Conservation (phyloP, 2,113 vertebrate genomes). For the Stomatorhinus ivindoensis region DNA sequence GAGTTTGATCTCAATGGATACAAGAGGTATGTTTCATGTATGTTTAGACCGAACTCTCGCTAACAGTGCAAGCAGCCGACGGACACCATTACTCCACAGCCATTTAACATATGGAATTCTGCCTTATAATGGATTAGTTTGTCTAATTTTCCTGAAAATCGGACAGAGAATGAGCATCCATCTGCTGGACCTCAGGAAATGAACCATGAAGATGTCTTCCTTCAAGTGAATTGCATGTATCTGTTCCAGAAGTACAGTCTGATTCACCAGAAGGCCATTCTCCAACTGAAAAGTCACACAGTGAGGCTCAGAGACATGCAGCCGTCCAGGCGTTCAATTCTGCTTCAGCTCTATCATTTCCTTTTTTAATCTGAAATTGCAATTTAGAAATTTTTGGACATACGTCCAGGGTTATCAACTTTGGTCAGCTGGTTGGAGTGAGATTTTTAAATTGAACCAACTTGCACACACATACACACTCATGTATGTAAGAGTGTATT, state of each 20-base stretch:
- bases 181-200: background rate
- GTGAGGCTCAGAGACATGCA: background rate
- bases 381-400: too few species aligned
- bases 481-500: too few species aligned
- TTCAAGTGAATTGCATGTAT: background rate
- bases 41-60: background rate
- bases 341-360: background rate
- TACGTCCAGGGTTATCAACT: too few species aligned
- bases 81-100: conserved; percentile 64
- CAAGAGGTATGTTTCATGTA: background rate
- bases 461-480: too few species aligned
- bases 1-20: background rate
- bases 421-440: too few species aligned
- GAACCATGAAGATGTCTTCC: background rate
- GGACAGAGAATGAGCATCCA: background rate
- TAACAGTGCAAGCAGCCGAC: conserved; percentile 46
- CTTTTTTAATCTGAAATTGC: background rate
- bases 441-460: too few species aligned
- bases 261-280: background rate
- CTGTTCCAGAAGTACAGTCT: background rate
- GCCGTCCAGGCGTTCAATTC: background rate
- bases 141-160: background rate
- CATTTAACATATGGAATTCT: conserved; percentile 47
- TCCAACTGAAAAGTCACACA: background rate
- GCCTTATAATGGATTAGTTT: background rate